phyloP scores from a whole-genome alignment of 2,797 vertebrate species.

The Falco rusticolus region DNA sequence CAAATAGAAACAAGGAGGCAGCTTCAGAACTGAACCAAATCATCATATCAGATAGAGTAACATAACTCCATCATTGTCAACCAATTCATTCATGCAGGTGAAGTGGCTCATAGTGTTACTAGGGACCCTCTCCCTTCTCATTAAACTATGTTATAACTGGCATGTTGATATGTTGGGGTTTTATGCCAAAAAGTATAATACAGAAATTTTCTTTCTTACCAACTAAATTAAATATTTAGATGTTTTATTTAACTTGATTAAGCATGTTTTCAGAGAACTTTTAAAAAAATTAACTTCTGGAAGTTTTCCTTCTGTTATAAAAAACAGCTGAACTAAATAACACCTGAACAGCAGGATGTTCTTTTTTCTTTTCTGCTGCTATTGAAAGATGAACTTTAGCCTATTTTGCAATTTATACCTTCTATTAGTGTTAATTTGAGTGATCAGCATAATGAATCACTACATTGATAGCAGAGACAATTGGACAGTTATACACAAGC shows the following conservation, averaged over 20 bases:
- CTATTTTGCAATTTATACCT: not conserved
- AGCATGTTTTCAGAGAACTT: slow-evolving; percentile 25
- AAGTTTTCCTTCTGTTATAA: slow-evolving; percentile 61
- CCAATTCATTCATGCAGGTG: not conserved
- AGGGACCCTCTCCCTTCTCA: not conserved
- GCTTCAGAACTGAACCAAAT: not conserved
- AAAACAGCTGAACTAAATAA: slow-evolving; percentile 40
- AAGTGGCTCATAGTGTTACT: not conserved
- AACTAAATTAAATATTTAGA: not conserved
- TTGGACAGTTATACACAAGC: not conserved
- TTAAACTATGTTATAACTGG: not conserved
- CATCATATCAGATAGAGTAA: not conserved
- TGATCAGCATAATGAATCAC: not conserved
- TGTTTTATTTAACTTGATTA: slow-evolving; percentile 4
- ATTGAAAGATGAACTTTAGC: slow-evolving; percentile 13
- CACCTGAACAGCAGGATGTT: not conserved
- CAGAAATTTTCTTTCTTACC: not conserved
- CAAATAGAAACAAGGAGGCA: not conserved
- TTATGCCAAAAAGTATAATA: not conserved
- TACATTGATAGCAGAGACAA: not conserved
- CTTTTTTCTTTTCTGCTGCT: not conserved
- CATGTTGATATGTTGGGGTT: not conserved
- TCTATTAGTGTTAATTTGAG: not conserved
- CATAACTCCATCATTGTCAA: not conserved
- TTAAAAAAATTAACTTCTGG: slow-evolving; percentile 1